Base-by-base conservation (phyloP, 1,140 invertebrate species). In the Drosophila bocqueti region DNA sequence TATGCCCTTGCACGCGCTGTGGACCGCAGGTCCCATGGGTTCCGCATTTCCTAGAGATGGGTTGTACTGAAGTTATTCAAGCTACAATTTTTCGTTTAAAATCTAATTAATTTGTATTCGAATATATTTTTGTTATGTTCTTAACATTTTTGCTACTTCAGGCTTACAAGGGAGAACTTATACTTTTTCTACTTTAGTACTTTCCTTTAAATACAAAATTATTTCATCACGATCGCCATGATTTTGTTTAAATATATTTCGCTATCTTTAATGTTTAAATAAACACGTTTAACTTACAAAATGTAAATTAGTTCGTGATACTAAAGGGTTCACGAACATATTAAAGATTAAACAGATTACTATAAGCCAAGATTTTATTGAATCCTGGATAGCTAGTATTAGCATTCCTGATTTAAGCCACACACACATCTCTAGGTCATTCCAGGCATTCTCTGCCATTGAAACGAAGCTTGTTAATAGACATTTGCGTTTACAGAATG, bases 1-100 rank as follows among this genome's bases (percentile, higher is more conserved):
- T 90, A 90, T 78, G 84, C 74, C 73, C 67, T 26, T 78, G 81
- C 69, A 81, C 69, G 84, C 66, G 49, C 47, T 31, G 65, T 52
- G 63, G 62, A 72, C 76, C 68, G 38, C 31, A 47, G 8, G 47
- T 40, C 45, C n/a, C 10, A n/a, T 15, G 42, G 49, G 31, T 16
- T 15, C 13, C 34, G 21, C 38, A 47, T 46, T 15, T 31, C 13
- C n/a, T 61, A 73, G 71, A 38, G 69, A 50, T 73, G 69, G 21
- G 21, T 31, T 3, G 10, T 11, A 38, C 0, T 55, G 18, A 38
- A 31, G 4, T 36, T 38, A 31, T 18, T 46, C 2, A 2, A 7
- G 6, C 7, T 21, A 29, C 18, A 31, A 60, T n/a, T 9, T 3
- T n/a, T 13, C 0, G 11, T 10, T 42, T 31, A 3, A 16, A 16